Evolutionary conservation across 2,113 vertebrate genomes (phyloP).

Genomic region (Elephas maximus): DNA sequence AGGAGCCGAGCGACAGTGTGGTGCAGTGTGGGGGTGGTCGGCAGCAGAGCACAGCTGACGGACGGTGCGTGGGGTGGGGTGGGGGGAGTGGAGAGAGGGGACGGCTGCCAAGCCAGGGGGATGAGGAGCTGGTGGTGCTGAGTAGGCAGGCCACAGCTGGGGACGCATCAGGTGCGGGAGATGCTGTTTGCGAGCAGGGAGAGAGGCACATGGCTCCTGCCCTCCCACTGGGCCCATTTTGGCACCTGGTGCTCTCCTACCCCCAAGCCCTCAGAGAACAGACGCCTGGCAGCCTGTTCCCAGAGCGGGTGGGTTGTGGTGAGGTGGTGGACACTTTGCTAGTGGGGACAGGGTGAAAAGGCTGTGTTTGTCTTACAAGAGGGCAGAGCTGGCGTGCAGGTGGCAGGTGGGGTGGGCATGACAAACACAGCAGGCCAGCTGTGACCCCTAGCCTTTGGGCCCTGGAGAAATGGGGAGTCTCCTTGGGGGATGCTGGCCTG

Average conservation of each 20-base stretch:
- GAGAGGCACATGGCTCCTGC: slow-evolving; percentile 56
- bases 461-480: background rate
- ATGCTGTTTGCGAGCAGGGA: background rate
- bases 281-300: slow-evolving; percentile 75
- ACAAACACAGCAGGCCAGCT: background rate
- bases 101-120: slow-evolving; percentile 35
- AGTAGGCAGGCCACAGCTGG: slow-evolving; percentile 81
- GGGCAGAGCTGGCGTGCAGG: background rate
- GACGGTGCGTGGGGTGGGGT: slow-evolving; percentile 29
- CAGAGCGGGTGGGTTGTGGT: slow-evolving; percentile 59
- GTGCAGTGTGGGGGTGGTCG: background rate
- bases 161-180: slow-evolving; percentile 32
- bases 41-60: background rate
- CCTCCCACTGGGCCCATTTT: slow-evolving; percentile 71
- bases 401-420: background rate
- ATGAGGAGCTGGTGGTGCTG: background rate
- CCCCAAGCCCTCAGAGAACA: slow-evolving; percentile 45
- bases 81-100: background rate
- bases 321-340: slow-evolving; percentile 48
- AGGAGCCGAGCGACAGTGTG: background rate
- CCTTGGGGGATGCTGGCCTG: background rate
- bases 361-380: background rate
- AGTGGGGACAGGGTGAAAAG: background rate
- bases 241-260: slow-evolving; percentile 70
- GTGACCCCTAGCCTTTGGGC: background rate